A percentile compares a stretch with the other conserved stretches of the same genome.
Conservation (phyloP, 1,140 invertebrate species). For the Zaprionus vittiger region DNA sequence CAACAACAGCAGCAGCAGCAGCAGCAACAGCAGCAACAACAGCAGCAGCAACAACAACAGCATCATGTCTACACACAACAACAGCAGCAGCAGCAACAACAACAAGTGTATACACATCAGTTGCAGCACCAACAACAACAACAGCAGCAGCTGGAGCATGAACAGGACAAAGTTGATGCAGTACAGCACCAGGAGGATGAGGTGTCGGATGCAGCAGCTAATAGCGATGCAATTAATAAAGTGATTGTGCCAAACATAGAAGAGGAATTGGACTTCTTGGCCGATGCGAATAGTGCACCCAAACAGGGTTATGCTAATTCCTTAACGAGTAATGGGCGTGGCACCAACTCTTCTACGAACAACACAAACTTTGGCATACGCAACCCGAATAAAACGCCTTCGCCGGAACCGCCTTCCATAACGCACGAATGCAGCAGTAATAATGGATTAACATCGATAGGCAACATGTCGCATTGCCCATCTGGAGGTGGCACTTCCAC, state of each 20-base stretch:
- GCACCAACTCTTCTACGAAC: conserved; percentile 71
- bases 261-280: conserved; percentile 92
- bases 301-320: conserved; percentile 85
- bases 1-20: conserved; percentile 79
- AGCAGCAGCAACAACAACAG: conserved; percentile 74
- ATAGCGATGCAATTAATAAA: conserved; percentile 88
- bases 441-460: conserved; percentile 51
- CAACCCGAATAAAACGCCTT: conserved; percentile 77
- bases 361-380: conserved; percentile 81
- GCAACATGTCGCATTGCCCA: conserved; percentile 18
- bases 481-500: conserved; percentile 14
- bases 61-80: conserved; percentile 84
- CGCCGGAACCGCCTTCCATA: conserved; percentile 62
- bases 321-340: conserved; percentile 74
- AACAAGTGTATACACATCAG: conserved; percentile 84
- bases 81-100: conserved; percentile 77
- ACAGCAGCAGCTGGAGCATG: conserved; percentile 85
- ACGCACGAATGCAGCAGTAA: conserved; percentile 64
- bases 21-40: conserved; percentile 82
- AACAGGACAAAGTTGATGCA: conserved; percentile 63
- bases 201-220: conserved; percentile 87
- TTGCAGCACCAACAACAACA: conserved; percentile 85
- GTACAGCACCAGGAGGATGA: conserved; percentile 87
- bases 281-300: conserved; percentile 85
- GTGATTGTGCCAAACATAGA: conserved; percentile 94